Base-by-base conservation (phyloP, 2,888 invertebrate genomes). In the Encarsia formosa region DNA sequence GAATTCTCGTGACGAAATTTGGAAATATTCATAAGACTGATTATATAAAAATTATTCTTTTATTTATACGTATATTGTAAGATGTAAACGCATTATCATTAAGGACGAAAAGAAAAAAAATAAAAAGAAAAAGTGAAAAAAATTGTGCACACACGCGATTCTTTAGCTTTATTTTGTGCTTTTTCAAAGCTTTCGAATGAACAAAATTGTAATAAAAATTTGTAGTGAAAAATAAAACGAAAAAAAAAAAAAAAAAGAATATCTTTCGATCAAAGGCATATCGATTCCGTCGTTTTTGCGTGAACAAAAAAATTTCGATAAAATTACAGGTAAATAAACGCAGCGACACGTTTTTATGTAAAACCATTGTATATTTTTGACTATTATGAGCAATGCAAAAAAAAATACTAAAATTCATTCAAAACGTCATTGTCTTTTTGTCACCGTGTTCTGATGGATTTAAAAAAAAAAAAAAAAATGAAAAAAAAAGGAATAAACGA, bases 1-100 rank as follows among this genome's bases (percentile, higher is more conserved):
- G n/a, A n/a, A n/a, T 13, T 1, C 20, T 23, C n/a, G 32, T 47
- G 48, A 48, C 42, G 31, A 32, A n/a, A 47, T 54, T 51, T 23
- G 51, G 45, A 56, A n/a, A 56, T 52, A 19, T 35, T 34, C n/a
- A 56, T 56, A 56, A 56, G 55, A 56, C 55, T 56, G 55, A 56
- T 56, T 56, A 43, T 44, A n/a, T n/a, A n/a, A n/a, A 26, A 48
- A 55, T 47, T 48, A 44, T 13, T 13, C 29, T 52, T 49, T 52
- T 49, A 52, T 52, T 56, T 46, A 26, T 56, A 38, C 18, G 18
- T 44, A n/a, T n/a, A n/a, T n/a, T n/a, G n/a, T n/a, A n/a, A n/a
- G n/a, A n/a, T n/a, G n/a, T n/a, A n/a, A n/a, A n/a, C n/a, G n/a
- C n/a, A n/a, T n/a, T n/a, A n/a, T n/a, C n/a, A n/a, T n/a, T n/a